A percentile compares a stretch with the other conserved stretches of the same genome.
Evolutionary conservation across 2,797 vertebrate species (phyloP).

Genomic region (Rhodeus uyekii): DNA sequence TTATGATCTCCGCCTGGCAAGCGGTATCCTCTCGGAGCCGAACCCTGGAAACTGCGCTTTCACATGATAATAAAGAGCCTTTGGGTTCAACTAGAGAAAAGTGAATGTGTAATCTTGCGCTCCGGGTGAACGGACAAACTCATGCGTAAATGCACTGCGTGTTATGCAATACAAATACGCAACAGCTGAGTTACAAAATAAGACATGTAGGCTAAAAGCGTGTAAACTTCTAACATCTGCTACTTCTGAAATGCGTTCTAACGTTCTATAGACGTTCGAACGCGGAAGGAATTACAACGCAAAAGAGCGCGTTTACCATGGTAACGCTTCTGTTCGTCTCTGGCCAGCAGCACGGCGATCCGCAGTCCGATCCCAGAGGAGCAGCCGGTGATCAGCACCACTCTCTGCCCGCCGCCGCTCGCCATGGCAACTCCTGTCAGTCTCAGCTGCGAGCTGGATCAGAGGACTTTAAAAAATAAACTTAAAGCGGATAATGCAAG

Average conservation of each 20-base stretch:
- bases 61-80: conserved; percentile 71
- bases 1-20: conserved; percentile 75
- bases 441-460: conserved; percentile 63
- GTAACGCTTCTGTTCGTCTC: conserved; percentile 86
- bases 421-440: conserved; percentile 81
- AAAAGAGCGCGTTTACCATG: conserved; percentile 81
- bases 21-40: conserved; percentile 69
- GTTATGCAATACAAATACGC: neutral
- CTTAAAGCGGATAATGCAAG: conserved; percentile 75
- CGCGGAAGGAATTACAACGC: conserved; percentile 17
- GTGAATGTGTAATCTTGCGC: conserved; percentile 36
- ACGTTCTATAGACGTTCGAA: neutral
- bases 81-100: conserved; percentile 58
- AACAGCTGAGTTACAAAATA: neutral
- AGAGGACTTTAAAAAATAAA: conserved; percentile 70
- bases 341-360: conserved; percentile 87
- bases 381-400: conserved; percentile 91
- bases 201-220: neutral
- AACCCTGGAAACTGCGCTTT: conserved; percentile 74
- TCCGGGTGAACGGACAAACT: neutral
- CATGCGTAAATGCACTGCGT: neutral
- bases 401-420: conserved; percentile 78
- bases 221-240: neutral
- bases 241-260: neutral
- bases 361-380: conserved; percentile 92